Evolutionary conservation across 2,888 invertebrate genomes (phyloP).

Genomic region (Cerastis rubricosa): DNA sequence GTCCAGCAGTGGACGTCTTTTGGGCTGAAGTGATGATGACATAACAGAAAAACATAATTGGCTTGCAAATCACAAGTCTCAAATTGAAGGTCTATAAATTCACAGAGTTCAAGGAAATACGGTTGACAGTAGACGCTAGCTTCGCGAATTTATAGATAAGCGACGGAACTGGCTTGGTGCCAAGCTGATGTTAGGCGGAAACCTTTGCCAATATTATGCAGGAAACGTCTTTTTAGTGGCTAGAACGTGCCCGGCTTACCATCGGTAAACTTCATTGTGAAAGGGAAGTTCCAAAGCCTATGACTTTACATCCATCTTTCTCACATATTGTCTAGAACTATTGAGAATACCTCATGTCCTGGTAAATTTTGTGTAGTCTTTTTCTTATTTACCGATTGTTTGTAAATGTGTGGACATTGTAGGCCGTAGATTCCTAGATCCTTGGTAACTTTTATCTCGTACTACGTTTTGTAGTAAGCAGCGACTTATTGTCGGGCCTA

Average conservation of each 20-base stretch:
- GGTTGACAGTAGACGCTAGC: constrained; percentile 11
- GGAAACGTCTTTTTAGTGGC: constrained; percentile 3
- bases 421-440: too few species aligned
- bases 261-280: too few species aligned
- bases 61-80: neutral
- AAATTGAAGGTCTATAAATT: neutral
- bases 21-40: too few species aligned
- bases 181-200: constrained; percentile 25
- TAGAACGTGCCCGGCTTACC: neutral
- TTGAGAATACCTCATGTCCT: neutral
- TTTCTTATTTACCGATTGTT: too few species aligned
- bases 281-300: neutral
- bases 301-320: neutral
- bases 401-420: too few species aligned
- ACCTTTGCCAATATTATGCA: constrained; percentile 18
- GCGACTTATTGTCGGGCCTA: too few species aligned
- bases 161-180: constrained; percentile 13
- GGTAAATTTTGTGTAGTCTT: too few species aligned
- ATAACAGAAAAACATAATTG: neutral
- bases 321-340: neutral
- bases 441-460: too few species aligned
- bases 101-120: neutral
- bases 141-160: constrained; percentile 5
- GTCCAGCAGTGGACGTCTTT: too few species aligned
- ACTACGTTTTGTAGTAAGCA: too few species aligned